A percentile compares a stretch with the other conserved stretches of the same genome.
Conservation (phyloP, 2,113 vertebrate genomes). For the Sterrhoptilus dennistouni region DNA sequence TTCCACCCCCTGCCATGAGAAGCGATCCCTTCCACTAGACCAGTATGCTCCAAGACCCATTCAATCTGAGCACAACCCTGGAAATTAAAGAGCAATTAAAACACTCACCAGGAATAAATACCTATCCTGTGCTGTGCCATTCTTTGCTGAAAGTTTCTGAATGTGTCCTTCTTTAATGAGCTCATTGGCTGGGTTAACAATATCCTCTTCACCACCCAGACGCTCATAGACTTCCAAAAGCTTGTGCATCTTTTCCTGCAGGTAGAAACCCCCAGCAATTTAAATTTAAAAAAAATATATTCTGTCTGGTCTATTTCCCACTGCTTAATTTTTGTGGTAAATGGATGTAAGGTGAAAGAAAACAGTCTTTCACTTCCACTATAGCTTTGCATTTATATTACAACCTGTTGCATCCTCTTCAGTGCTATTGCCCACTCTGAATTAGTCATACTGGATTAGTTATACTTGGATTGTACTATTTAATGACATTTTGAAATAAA, state of each 20-base stretch:
- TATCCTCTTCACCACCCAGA: constrained; percentile 94
- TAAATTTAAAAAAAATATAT: not conserved
- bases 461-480: not conserved
- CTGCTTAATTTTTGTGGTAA: not conserved
- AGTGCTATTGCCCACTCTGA: not conserved
- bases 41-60: not conserved
- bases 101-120: constrained; percentile 92
- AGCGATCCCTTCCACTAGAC: not conserved
- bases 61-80: not conserved
- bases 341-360: not conserved
- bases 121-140: constrained; percentile 90
- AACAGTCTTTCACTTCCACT: not conserved
- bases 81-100: not conserved
- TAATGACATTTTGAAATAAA: not conserved
- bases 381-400: not conserved
- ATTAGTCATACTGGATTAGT: not conserved
- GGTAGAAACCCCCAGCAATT: not conserved
- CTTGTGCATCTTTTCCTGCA: constrained; percentile 96
- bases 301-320: not conserved
- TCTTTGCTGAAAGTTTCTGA: constrained; percentile 96
- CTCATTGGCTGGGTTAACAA: constrained; percentile 96
- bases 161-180: constrained; percentile 97
- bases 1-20: not conserved
- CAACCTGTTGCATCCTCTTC: not conserved
- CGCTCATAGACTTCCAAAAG: constrained; percentile 94